Evolutionary conservation across 2,888 invertebrate genomes (phyloP).

Genomic region (Volucella bombylans): DNA sequence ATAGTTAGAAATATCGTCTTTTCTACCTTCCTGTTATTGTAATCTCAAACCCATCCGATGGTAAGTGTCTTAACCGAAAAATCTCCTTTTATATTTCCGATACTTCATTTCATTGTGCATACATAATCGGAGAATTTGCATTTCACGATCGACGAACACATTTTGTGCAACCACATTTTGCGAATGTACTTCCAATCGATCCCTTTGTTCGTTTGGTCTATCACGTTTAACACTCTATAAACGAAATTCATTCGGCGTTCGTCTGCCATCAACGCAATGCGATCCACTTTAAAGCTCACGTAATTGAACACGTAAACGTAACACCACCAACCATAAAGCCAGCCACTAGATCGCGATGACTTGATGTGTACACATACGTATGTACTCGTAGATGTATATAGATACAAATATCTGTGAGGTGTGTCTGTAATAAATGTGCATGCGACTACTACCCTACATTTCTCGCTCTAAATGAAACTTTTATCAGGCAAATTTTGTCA

Average conservation of each 20-base stretch:
- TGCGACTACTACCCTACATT: constrained; percentile 59
- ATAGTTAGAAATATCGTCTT: too few relatives aligned
- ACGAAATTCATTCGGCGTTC: constrained; percentile 40
- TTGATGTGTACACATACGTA: constrained; percentile 22
- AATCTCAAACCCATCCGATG: too few relatives aligned
- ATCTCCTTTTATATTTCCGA: too few relatives aligned
- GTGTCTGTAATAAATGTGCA: constrained; percentile 31
- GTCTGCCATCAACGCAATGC: constrained; percentile 63
- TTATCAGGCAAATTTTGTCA: constrained; percentile 44
- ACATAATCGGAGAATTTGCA: too few relatives aligned
- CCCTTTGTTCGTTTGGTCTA: neutral
- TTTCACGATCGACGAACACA: neutral
- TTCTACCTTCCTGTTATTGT: too few relatives aligned
- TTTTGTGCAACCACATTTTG: neutral
- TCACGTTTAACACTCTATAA: constrained; percentile 16
- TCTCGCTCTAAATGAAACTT: constrained; percentile 46
- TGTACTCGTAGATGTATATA: neutral
- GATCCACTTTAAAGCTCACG: constrained; percentile 63
- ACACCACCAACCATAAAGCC: constrained; percentile 19
- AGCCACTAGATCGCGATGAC: constrained; percentile 30
- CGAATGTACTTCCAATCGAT: constrained; percentile 39
- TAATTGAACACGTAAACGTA: constrained; percentile 62
- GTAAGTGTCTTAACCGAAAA: too few relatives aligned
- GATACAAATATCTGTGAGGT: constrained; percentile 25
- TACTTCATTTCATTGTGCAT: too few relatives aligned